Evolutionary conservation across 2,888 invertebrate species (phyloP).

Genomic region (Pelosia muscerda): DNA sequence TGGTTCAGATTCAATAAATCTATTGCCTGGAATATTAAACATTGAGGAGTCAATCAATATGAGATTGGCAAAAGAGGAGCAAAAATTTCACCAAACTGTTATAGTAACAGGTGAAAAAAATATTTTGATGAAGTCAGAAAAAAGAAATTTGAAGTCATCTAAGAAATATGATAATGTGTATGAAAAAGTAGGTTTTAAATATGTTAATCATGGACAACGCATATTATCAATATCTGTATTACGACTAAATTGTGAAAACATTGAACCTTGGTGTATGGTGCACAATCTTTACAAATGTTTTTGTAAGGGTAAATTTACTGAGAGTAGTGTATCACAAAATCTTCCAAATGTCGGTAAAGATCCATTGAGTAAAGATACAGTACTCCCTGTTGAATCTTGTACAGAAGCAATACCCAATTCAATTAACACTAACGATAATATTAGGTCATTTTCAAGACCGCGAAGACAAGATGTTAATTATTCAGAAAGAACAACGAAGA

Average conservation of each 20-base stretch:
- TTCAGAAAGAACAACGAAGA: background rate
- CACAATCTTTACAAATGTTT: slow-evolving; percentile 89
- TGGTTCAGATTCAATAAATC: slow-evolving; percentile 47
- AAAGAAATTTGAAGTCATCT: slow-evolving; percentile 87
- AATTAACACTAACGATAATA: background rate
- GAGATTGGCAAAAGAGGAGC: slow-evolving; percentile 89
- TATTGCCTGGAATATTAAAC: slow-evolving; percentile 70
- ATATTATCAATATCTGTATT: slow-evolving; percentile 57
- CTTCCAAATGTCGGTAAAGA: slow-evolving; percentile 28
- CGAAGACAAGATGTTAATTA: slow-evolving; percentile 7
- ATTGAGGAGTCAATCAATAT: slow-evolving; percentile 83
- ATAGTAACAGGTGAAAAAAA: slow-evolving; percentile 89
- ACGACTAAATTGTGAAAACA: slow-evolving; percentile 72
- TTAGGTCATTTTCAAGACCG: background rate
- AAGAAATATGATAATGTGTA: slow-evolving; percentile 88
- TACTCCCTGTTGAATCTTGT: slow-evolving; percentile 18
- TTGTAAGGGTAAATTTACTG: slow-evolving; percentile 83
- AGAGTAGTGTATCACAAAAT: slow-evolving; percentile 28
- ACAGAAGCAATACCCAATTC: slow-evolving; percentile 14
- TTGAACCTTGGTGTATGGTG: slow-evolving; percentile 89
- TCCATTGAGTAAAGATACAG: slow-evolving; percentile 11
- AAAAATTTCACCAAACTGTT: slow-evolving; percentile 91
- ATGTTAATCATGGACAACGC: slow-evolving; percentile 52
- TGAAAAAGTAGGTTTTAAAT: slow-evolving; percentile 64
- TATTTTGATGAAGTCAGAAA: slow-evolving; percentile 87